Percentiles rank a stretch among this genome's conserved stretches.
These are phyloP conservation scores for Cosmorhoe ocellata DNA, from an alignment of 2,888 invertebrate species.

Conservation along the genomic window DNA sequence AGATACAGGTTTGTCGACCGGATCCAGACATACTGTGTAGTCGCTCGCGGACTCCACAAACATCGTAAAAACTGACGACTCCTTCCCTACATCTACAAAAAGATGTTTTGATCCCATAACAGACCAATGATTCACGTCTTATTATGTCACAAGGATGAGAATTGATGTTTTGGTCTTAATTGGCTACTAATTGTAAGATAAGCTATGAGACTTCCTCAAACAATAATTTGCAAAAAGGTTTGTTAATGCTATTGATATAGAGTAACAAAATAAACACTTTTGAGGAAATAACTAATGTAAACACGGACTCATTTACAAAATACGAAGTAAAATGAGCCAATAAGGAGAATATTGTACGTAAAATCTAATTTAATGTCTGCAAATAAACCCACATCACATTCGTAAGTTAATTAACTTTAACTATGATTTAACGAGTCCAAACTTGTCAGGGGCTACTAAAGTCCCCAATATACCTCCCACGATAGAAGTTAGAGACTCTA, in stretches of 20 bases:
- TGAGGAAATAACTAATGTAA: constrained; percentile 2
- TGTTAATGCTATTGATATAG: background rate
- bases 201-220: constrained; percentile 4
- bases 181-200: constrained; percentile 1
- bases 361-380: background rate
- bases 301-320: background rate
- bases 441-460: constrained; percentile 2
- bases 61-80: constrained; percentile 25
- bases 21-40: constrained; percentile 38
- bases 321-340: background rate
- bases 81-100: constrained; percentile 18
- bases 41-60: constrained; percentile 25
- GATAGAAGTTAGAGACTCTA: too few relatives aligned
- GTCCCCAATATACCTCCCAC: too few relatives aligned
- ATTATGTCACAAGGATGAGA: constrained; percentile 2
- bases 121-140: constrained; percentile 8
- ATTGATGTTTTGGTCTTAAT: constrained; percentile 1
- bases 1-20: constrained; percentile 53
- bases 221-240: background rate
- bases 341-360: background rate
- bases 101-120: constrained; percentile 9
- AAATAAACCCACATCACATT: constrained; percentile 8
- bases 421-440: constrained; percentile 11
- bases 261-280: background rate
- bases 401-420: too few relatives aligned